phyloP scores from a whole-genome alignment of 2,888 invertebrate genomes.

The Rotaria socialis region DNA sequence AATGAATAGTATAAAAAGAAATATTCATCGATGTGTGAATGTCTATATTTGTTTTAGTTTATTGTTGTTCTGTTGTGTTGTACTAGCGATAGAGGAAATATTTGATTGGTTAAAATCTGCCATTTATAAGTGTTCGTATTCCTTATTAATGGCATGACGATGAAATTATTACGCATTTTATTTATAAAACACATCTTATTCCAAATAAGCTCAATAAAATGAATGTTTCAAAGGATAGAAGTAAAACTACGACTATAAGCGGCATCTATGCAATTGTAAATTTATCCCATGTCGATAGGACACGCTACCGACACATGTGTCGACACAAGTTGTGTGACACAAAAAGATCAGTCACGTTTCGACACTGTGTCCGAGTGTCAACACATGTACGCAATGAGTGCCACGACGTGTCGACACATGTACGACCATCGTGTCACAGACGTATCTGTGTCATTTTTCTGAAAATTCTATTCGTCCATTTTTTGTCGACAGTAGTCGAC shows the following conservation, averaged over 20 bases:
- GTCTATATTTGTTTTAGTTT: neutral
- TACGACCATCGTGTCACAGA: too few species aligned
- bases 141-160: neutral
- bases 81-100: neutral
- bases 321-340: too few species aligned
- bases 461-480: too few species aligned
- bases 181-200: neutral
- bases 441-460: too few species aligned
- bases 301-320: too few species aligned
- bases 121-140: neutral
- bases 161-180: neutral
- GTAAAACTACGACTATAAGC: neutral
- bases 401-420: too few species aligned
- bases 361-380: too few species aligned
- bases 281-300: too few species aligned
- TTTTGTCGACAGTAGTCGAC: too few species aligned
- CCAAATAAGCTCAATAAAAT: neutral
- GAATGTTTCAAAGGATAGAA: neutral
- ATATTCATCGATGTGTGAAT: slow-evolving; percentile 1
- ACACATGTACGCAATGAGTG: too few species aligned
- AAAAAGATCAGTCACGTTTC: too few species aligned
- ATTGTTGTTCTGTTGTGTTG: slow-evolving; percentile 11
- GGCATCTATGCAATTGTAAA: neutral
- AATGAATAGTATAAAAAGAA: neutral
- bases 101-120: neutral